Evolutionary conservation across 2,797 vertebrate species (phyloP), one percentile per base, ranked within the genome.

Genomic region (Parotocinclus haroldoi): DNA sequence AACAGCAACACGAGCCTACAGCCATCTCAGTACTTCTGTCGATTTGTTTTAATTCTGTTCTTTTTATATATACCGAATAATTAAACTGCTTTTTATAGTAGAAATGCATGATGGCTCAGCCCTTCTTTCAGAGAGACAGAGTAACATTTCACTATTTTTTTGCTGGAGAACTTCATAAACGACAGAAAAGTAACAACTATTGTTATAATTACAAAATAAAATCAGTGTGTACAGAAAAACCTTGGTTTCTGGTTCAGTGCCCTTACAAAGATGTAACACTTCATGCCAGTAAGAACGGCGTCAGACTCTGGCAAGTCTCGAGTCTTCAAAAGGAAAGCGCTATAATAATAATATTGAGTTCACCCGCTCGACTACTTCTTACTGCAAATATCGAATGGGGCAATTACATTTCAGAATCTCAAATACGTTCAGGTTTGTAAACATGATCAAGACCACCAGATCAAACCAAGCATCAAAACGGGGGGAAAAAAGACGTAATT

Each of bases 71-170:
- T 73, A 67, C 85, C 88, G 89, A 87, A 88, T 81, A 88, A 88
- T 89, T 90, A 90, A 88, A 90, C 89, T 86, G 86, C 90, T 91
- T 92, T 94, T 94, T 93, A 88, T 90, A 92, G 91, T 93, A 89
- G 81, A 90, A 84, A 84, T 84, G 86, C 85, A 89, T 79, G 62
- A 79, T 84, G 88, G 82, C 71, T 89, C 85, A 82, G 87, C 85
- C 81, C 19, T 81, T 90, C 83, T 87, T 88, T 89, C 88, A 86
- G 79, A 86, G 81, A 88, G 83, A 85, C 42, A 55, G 78, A 74
- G 79, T 84, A 79, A 79, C 81, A 81, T 92, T 91, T 88, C 88
- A 88, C 89, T 90, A 89, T 89, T 89, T 91, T 81, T 90, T 89
- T 92, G 84, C 88, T 89, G 87, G 87, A 90, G 81, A 83, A 82